Percentiles rank a stretch among this genome's conserved stretches.
phyloP scores from a whole-genome alignment of 1,140 invertebrate species.

The Scaptomyza hsui region DNA sequence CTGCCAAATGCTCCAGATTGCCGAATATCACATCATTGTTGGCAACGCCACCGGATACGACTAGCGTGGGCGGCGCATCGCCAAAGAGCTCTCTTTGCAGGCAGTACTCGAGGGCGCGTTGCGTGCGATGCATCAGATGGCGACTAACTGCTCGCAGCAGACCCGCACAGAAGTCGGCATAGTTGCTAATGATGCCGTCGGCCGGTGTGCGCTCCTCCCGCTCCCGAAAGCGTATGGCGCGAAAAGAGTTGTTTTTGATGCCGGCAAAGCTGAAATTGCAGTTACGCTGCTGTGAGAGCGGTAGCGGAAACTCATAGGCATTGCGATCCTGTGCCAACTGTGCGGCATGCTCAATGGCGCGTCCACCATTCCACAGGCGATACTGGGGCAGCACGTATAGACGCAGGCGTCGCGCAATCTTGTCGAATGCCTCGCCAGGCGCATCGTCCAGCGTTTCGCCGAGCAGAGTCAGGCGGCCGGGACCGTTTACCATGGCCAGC shows the following conservation, averaged over 20 bases:
- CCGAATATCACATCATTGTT: constrained; percentile 93
- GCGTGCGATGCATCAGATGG: constrained; percentile 92
- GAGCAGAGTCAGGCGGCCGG: constrained; percentile 91
- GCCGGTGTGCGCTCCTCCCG: constrained; percentile 84
- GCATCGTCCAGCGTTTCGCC: constrained; percentile 93
- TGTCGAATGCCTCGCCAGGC: constrained; percentile 96
- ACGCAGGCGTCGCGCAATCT: constrained; percentile 94
- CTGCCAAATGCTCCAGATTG: constrained; percentile 88
- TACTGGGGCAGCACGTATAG: constrained; percentile 91
- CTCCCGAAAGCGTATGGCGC: constrained; percentile 87
- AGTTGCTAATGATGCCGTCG: constrained; percentile 90
- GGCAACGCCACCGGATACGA: constrained; percentile 98
- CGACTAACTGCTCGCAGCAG: constrained; percentile 90
- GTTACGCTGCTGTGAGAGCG: constrained; percentile 86
- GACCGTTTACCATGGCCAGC: constrained; percentile 89
- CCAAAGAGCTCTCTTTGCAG: constrained; percentile 85
- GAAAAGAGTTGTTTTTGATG: constrained; percentile 86
- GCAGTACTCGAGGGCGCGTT: constrained; percentile 92
- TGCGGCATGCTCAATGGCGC: constrained; percentile 93
- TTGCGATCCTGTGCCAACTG: constrained; percentile 86
- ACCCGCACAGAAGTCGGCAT: constrained; percentile 94
- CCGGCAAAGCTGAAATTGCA: constrained; percentile 95
- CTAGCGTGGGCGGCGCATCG: constrained; percentile 85
- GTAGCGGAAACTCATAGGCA: constrained; percentile 88
- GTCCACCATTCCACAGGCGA: constrained; percentile 90